phyloP scores from a whole-genome alignment of 2,113 vertebrate species.

The Python bivittatus region DNA sequence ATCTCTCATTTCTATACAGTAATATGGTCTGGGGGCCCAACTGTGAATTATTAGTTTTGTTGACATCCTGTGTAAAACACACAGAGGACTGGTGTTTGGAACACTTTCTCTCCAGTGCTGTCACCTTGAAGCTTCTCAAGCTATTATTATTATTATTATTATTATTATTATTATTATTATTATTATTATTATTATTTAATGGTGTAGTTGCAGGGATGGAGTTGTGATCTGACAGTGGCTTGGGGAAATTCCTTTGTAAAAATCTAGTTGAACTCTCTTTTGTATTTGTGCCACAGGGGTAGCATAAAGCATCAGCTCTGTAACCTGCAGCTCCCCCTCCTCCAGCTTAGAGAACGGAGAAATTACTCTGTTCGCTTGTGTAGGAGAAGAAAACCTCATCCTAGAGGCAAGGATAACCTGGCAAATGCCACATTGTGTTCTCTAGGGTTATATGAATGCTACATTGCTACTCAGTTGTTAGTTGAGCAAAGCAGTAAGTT shows the following conservation, averaged over 20 bases:
- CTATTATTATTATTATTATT: no score
- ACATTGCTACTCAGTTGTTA: background rate
- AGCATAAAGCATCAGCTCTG: background rate
- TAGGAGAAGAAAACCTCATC: background rate
- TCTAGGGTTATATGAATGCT: background rate
- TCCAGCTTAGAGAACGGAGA: background rate
- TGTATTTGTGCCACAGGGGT: background rate
- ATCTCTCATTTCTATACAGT: background rate
- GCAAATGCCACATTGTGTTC: background rate
- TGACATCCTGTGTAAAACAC: background rate
- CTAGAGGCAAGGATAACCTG: background rate
- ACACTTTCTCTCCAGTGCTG: background rate
- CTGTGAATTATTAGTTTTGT: background rate
- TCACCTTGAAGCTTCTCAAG: background rate
- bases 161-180: no score
- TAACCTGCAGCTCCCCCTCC: background rate
- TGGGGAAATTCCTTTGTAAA: background rate
- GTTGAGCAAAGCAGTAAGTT: background rate
- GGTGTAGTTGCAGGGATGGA: background rate
- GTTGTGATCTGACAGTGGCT: background rate
- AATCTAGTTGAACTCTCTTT: background rate
- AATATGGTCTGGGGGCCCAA: background rate
- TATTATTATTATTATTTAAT: no score
- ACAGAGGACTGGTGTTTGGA: background rate
- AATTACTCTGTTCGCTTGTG: background rate